Evolutionary conservation across 2,888 invertebrate species (phyloP), one percentile per base, ranked within the genome.

Genomic region (Eutolmus rufibarbis): DNA sequence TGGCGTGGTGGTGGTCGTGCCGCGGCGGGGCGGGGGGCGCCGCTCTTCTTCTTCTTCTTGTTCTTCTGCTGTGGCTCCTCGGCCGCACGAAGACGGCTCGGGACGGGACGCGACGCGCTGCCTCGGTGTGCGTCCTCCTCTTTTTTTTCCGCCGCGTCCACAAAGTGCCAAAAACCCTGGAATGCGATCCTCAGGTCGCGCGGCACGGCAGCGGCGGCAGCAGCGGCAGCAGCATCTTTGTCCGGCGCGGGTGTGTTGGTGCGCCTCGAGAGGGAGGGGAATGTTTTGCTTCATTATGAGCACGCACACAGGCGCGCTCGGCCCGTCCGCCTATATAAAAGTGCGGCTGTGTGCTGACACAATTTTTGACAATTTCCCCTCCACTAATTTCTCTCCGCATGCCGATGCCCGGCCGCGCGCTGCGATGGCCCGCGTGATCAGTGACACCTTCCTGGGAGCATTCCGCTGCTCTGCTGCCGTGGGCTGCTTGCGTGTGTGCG

Each of bases 101-200:
- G 40, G 43, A 46, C 43, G 43, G 40, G 40, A 46, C 43, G 16
- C 43, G 43, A 3, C 14, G 14, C 43, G 16, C 31, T 84, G 84
- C 43, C 12, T 16, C 12, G 1, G 85, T 85, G 85, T 85, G 82
- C 57, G 56, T 43, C 40, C 16, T 74, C 46, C 74, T 85, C 74
- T 74, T 85, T 85, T 85, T 85, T 85, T 57, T 74, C 34, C 34
- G 43, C 74, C 74, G 23, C 37, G 31, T 74, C 74, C 46, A 74
- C 85, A 2, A 51, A 43, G 74, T 85, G 85, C 85, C 85, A 85
- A 85, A 85, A 85, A 74, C 85, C 46, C 23, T 9, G 46, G 57
- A 85, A 85, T 85, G 74, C 85, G 74, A 85, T 74, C 66, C 43
- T 84, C 84, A 84, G n/a, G n/a, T 66, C 84, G 43, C 74, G 12